Evolutionary conservation across 2,888 invertebrate genomes (phyloP).

Genomic region (Thymelicus sylvestris): DNA sequence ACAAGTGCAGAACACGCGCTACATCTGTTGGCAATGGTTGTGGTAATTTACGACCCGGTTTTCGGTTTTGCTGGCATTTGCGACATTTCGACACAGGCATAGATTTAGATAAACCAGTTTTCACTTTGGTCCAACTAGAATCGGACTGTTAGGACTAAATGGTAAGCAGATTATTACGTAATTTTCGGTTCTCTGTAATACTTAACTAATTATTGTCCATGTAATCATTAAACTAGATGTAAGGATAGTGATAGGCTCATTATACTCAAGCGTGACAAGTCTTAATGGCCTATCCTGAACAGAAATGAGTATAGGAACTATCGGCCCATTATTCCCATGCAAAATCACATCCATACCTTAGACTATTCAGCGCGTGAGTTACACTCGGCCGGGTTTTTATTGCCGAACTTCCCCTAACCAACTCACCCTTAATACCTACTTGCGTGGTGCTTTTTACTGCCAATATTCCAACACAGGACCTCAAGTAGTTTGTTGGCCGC

Average conservation of each 20-base stretch:
- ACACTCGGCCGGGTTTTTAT: too few species aligned
- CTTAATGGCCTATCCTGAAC: too few species aligned
- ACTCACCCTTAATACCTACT: neutral
- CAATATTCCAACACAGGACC: neutral
- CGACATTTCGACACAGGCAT: slow-evolving; percentile 9
- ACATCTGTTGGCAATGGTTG: slow-evolving; percentile 56
- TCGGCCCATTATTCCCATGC: too few species aligned
- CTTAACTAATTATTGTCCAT: too few species aligned
- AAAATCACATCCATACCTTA: too few species aligned
- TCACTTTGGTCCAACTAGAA: neutral
- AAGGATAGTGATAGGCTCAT: too few species aligned
- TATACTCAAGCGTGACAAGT: too few species aligned
- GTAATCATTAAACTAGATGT: too few species aligned
- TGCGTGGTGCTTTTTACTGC: neutral
- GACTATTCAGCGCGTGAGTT: too few species aligned
- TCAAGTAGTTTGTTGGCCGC: neutral
- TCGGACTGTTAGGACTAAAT: neutral
- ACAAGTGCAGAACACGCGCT: slow-evolving; percentile 40
- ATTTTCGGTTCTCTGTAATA: too few species aligned
- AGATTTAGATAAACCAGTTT: neutral
- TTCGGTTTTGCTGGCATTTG: slow-evolving; percentile 46
- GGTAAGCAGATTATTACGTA: too few species aligned
- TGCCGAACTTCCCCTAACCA: neutral
- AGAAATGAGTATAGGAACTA: too few species aligned
- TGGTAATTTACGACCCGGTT: slow-evolving; percentile 57